Conservation (phyloP, 2,797 vertebrate genomes). For the Acrocephalus scirpaceus region DNA sequence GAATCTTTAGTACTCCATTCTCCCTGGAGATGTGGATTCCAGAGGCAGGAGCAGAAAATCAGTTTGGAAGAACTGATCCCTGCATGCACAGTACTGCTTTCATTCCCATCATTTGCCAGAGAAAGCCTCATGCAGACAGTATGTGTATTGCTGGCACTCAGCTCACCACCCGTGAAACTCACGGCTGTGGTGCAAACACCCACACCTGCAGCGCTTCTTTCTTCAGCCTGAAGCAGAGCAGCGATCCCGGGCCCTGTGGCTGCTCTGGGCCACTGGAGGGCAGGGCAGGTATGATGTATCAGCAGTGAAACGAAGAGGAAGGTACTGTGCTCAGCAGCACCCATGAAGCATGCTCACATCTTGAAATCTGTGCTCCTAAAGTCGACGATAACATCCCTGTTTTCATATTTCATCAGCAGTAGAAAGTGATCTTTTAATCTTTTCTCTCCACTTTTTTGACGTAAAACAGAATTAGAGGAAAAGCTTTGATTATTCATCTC, state of each 20-base stretch:
- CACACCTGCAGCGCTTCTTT: not conserved
- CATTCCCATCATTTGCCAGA: not conserved
- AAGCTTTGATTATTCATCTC: not conserved
- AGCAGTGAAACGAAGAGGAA: not conserved
- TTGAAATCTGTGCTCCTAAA: not conserved
- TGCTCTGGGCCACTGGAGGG: conserved; percentile 11
- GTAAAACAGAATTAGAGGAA: not conserved
- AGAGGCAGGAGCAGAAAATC: not conserved
- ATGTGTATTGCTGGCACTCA: too few species aligned
- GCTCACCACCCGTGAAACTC: not conserved
- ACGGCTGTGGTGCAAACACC: not conserved
- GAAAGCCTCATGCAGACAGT: rapidly evolving
- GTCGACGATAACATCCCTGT: not conserved
- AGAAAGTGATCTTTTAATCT: not conserved
- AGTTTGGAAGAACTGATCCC: not conserved
- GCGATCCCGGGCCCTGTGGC: not conserved
- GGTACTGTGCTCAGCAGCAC: not conserved
- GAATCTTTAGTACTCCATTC: not conserved
- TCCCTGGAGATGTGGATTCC: not conserved
- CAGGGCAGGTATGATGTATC: not conserved
- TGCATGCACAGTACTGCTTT: not conserved
- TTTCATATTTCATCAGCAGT: not conserved
- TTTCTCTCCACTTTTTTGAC: not conserved
- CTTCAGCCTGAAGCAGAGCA: not conserved
- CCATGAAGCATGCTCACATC: rapidly evolving